Conservation (phyloP, 2,113 vertebrate species). For the Cheirogaleus medius region DNA sequence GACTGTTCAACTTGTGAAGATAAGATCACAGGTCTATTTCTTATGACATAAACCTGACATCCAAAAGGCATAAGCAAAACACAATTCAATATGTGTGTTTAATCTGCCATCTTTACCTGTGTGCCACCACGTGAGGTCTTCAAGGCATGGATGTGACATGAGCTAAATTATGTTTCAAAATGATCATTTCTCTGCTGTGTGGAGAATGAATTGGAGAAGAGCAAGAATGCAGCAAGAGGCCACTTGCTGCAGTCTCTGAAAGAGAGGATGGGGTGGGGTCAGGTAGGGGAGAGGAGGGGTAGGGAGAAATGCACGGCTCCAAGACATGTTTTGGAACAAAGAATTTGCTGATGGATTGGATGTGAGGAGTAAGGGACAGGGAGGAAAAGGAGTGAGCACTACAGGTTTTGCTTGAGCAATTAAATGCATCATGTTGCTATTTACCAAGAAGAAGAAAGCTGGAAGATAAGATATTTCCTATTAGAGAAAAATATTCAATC, state of each 20-base stretch:
- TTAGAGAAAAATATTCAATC: not conserved
- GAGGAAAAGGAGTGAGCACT: accelerated
- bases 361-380: not conserved
- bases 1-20: not conserved
- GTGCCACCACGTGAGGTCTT: not conserved
- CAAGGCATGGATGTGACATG: not conserved
- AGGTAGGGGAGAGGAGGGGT: no score
- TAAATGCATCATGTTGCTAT: not conserved
- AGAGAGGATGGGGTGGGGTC: not conserved
- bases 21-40: not conserved
- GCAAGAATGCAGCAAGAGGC: not conserved
- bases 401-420: not conserved
- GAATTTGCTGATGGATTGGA: not conserved
- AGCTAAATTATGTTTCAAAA: not conserved
- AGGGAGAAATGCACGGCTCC: not conserved
- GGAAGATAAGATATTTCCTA: not conserved
- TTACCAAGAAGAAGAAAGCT: not conserved
- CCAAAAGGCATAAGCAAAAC: not conserved
- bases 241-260: not conserved
- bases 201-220: not conserved
- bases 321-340: not conserved
- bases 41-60: not conserved
- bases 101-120: not conserved
- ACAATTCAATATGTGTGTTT: not conserved
- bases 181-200: not conserved